Evolutionary conservation across 2,888 invertebrate species (phyloP), one percentile per base, ranked within the genome.

Genomic region (Carterocephalus palaemon): DNA sequence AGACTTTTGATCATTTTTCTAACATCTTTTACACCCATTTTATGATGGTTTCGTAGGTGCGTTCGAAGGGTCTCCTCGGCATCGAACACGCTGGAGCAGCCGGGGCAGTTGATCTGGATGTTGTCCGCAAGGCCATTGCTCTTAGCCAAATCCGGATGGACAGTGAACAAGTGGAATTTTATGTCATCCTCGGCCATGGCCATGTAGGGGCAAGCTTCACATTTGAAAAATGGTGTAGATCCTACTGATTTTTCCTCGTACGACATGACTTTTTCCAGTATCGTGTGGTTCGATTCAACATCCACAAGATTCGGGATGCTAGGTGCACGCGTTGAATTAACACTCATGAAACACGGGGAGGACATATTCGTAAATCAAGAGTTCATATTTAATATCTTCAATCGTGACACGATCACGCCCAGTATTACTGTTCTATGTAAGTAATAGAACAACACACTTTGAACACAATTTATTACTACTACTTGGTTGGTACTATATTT

Each of bases 1-100:
- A 89, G 75, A 52, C 88, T 88, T 62, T 88, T 88, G 0, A 90
- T 72, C 69, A 92, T 88, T 67, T 88, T 86, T 51, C 85, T 85
- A 1, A 90, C 75, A 61, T 92, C 91, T 54, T 87, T 85, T 43
- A 87, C 82, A 20, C 82, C 88, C 81, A 93, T 90, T 68, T 90
- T 89, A 64, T 93, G 93, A 64, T 93, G 92, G 58, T 90, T 89
- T 13, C 90, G 84, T 3, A 93, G 75, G 65, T 93, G 93, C 3
- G 88, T 86, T 54, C 90, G 79, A 0, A 93, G 69, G 0, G 91
- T 90, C 58, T 90, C 88, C 57, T 89, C 88, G 5, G 89, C 88
- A 57, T 89, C 90, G 61, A 92, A 92, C 1, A 89, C 71, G 62
- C 92, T 91, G 1, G 85, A 69, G 62, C 92, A 93, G 4, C 92